Evolutionary conservation across 2,888 invertebrate genomes (phyloP).

Genomic region (Ditylenchus weischeri): DNA sequence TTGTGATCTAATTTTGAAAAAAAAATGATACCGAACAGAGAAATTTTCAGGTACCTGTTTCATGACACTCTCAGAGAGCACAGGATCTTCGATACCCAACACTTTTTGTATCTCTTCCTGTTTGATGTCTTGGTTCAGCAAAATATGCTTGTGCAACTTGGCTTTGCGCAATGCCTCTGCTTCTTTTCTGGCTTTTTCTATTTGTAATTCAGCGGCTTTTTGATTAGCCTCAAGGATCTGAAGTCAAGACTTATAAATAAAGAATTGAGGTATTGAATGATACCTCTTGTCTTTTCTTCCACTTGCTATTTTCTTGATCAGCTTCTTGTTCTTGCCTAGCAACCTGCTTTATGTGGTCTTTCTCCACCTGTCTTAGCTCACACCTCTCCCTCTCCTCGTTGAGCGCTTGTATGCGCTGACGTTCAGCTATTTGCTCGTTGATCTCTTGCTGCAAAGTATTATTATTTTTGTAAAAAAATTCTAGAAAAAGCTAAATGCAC

Average conservation of each 20-base stretch:
- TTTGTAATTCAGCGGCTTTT: background rate
- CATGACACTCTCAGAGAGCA: conserved; percentile 15
- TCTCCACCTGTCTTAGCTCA: conserved; percentile 7
- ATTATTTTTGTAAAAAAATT: background rate
- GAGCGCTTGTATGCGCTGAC: conserved; percentile 13
- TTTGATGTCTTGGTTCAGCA: conserved; percentile 20
- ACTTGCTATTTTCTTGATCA: conserved; percentile 9
- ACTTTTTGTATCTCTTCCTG: conserved; percentile 14
- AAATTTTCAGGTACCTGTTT: conserved; percentile 19
- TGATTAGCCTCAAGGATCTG: conserved; percentile 6
- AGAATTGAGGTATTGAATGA: no score
- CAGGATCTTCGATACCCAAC: conserved; percentile 14
- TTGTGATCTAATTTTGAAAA: no score
- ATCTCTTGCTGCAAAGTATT: background rate
- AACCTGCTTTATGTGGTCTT: conserved; percentile 1
- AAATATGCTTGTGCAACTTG: conserved; percentile 29
- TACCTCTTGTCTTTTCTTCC: conserved; percentile 14
- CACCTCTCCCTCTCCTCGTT: conserved; percentile 12
- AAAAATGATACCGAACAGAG: no score
- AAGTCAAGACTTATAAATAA: conserved; percentile 4
- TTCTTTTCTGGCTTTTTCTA: conserved; percentile 24
- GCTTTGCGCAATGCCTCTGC: conserved; percentile 28
- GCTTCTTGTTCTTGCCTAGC: background rate
- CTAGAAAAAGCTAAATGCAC: no score
- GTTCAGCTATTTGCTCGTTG: conserved; percentile 16